Base-by-base conservation (phyloP, 1,140 invertebrate genomes). In the Danaus plexippus region DNA sequence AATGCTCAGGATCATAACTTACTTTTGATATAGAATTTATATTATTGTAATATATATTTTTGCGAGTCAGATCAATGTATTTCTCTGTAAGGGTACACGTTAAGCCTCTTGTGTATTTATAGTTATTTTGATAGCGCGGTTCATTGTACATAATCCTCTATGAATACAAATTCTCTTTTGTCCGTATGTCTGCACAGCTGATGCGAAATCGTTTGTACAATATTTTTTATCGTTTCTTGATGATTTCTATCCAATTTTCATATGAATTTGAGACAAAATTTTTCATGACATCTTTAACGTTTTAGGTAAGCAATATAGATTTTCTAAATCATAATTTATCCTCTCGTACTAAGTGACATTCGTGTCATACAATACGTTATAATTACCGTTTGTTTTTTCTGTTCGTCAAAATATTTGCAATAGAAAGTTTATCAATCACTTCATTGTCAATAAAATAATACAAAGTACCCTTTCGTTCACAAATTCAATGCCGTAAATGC, bases 91-190 rank as follows among this genome's bases (percentile, higher is more conserved):
- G 71, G 71, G 70, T 76, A 79, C 75, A 83, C 65, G 76, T 69
- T 82, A 82, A 82, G 79, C 79, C 75, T 72, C 76, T 82, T 85
- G 79, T 82, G 82, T 81, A 82, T 82, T 85, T 85, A 83, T 83
- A 83, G 80, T 85, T 85, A 85, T 85, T 85, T 83, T 83, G 82
- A 83, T 85, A 76, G 75, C 77, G 80, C 53, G 69, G 70, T 73
- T 78, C 77, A 81, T 83, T 81, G 64, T 64, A 77, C 78, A 83
- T 85, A 77, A 85, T 85, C 80, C 78, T 62, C 65, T 64, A 83
- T 83, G 82, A 85, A 83, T 85, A 83, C 74, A 73, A 66, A 80
- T 81, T 75, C 67, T 69, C 63, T 69, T 71, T 79, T 80, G 76
- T 80, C 56, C 57, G 54, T 52, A 62, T 50, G 79, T 80, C 73